phyloP scores from a whole-genome alignment of 2,797 vertebrate genomes.

The Amblyraja radiata region DNA sequence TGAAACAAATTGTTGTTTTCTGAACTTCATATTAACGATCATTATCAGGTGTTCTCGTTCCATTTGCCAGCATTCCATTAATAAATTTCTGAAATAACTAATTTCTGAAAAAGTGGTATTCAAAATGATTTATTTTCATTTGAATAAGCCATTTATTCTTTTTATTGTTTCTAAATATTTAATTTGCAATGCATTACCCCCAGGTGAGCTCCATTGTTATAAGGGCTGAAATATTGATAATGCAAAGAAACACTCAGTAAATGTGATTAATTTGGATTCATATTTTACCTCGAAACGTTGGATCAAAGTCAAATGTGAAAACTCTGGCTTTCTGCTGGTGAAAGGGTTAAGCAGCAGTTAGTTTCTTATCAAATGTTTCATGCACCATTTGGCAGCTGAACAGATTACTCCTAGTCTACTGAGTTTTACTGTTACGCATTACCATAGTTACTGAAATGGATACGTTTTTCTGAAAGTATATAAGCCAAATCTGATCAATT shows the following conservation, averaged over 20 bases:
- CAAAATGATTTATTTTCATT: background rate
- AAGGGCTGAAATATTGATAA: background rate
- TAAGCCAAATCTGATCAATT: background rate
- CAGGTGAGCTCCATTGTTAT: background rate
- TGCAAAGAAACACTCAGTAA: background rate
- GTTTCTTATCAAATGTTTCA: slow-evolving; percentile 33
- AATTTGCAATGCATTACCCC: background rate
- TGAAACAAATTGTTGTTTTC: background rate
- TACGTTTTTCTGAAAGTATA: background rate
- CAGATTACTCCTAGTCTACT: slow-evolving; percentile 20
- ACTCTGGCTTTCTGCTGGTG: background rate
- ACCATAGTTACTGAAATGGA: slow-evolving; percentile 31
- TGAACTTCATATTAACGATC: background rate
- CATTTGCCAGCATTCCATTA: background rate
- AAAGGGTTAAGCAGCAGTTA: slow-evolving; percentile 22
- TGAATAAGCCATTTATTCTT: background rate
- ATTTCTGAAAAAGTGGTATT: background rate
- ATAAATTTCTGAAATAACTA: background rate
- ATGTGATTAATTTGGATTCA: background rate
- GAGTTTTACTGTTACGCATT: slow-evolving; percentile 3
- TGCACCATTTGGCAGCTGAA: slow-evolving; percentile 35
- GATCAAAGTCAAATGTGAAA: background rate
- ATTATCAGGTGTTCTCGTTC: background rate
- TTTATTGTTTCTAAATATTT: background rate
- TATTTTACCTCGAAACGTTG: background rate